Evolutionary conservation across 2,797 vertebrate species (phyloP).

Genomic region (Periophthalmus magnuspinnatus): DNA sequence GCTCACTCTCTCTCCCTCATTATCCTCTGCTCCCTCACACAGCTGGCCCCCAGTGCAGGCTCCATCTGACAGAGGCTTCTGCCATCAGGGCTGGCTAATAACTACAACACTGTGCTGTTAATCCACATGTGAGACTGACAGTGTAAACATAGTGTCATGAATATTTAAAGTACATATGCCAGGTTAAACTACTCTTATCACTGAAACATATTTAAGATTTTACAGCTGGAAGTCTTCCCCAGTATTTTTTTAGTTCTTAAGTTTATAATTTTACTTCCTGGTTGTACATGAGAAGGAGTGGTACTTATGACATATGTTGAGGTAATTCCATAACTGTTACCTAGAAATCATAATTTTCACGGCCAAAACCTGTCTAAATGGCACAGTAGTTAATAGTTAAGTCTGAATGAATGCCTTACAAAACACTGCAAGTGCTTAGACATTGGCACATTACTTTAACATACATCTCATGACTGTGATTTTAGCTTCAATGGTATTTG

Average conservation of each 20-base stretch:
- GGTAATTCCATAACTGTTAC: too few relatives aligned
- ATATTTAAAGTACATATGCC: background rate
- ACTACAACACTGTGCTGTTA: slow-evolving; percentile 31
- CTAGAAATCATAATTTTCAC: too few relatives aligned
- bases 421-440: slow-evolving; percentile 3
- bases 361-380: too few relatives aligned
- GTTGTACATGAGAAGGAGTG: too few relatives aligned
- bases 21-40: slow-evolving; percentile 67
- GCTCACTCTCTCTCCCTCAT: slow-evolving; percentile 68
- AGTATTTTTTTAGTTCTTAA: too few relatives aligned
- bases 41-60: slow-evolving; percentile 63
- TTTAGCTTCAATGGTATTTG: slow-evolving; percentile 27
- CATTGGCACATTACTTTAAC: background rate
- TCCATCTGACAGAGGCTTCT: slow-evolving; percentile 62
- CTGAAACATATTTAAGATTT: too few relatives aligned
- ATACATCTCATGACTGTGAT: slow-evolving; percentile 12
- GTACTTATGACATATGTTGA: too few relatives aligned
- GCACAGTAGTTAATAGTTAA: background rate
- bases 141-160: background rate
- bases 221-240: too few relatives aligned
- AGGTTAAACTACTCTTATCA: too few relatives aligned
- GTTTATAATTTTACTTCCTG: too few relatives aligned
- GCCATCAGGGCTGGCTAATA: slow-evolving; percentile 53
- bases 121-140: slow-evolving; percentile 19
- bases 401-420: background rate